Evolutionary conservation across 1,140 invertebrate genomes (phyloP), one percentile per base, ranked within the genome.

Genomic region (Orussus abietinus): DNA sequence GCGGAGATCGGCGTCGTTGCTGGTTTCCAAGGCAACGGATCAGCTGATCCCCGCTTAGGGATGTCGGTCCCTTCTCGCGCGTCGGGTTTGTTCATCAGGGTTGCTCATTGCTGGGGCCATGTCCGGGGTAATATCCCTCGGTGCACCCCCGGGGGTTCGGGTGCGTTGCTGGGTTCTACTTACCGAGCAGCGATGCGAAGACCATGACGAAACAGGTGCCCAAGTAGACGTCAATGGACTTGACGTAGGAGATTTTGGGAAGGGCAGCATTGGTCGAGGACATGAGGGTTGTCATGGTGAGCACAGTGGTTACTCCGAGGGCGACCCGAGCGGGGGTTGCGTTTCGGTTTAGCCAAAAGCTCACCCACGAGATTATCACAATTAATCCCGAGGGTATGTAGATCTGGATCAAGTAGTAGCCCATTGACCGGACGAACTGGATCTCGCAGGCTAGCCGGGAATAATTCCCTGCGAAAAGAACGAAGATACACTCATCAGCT

Each of bases 371-470:
- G 76, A 98, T 96, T 75, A 96, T 95, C 72, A 98, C 95, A 76
- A 98, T 98, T 67, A 98, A 84, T 69, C 92, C 90, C 67, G 93
- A 96, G 55, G 95, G 95, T 77, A 98, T 96, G 80, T 98, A 98
- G 73, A 98, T 98, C 79, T 98, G 96, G 77, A 98, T 98, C 61
- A 98, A 80, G 80, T 98, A 98, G 82, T 98, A 98, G 60, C 95
- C 95, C 88, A 98, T 94, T 59, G 92, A 96, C 49, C 95, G 85
- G 45, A 93, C 92, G 76, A 98, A 95, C 75, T 96, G 92, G 70
- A 98, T 95, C 79, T 96, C 91, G 77, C 92, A 95, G 45, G 92
- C 90, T 80, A 98, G 78, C 62, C 95, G 84, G 58, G 94, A 97
- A 77, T 98, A 98, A 78, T 98, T 96, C 79, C 95, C 94, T 96